Conservation (phyloP, 2,113 vertebrate genomes). For the Psittacus erithacus region DNA sequence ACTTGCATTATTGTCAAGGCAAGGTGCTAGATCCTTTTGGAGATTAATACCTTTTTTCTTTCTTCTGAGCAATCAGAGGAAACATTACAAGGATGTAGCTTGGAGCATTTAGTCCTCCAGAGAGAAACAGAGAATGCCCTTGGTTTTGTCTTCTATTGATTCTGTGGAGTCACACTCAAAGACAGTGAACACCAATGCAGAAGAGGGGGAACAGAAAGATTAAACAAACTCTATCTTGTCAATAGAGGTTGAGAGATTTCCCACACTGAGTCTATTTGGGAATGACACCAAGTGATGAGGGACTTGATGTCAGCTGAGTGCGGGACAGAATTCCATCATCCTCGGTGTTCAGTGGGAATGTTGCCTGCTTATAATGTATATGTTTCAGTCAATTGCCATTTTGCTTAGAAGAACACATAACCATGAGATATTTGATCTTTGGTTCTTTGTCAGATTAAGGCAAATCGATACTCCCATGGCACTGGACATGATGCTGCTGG, state of each 20-base stretch:
- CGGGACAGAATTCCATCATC: not conserved
- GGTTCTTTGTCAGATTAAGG: not conserved
- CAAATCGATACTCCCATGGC: not conserved
- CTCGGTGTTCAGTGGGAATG: not conserved
- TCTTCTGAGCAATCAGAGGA: not conserved
- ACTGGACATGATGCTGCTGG: not conserved
- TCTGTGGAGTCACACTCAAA: not conserved
- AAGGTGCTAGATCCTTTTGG: not conserved
- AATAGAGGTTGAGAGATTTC: not conserved
- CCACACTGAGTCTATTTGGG: not conserved
- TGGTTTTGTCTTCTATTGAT: not conserved
- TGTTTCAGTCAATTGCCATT: not conserved
- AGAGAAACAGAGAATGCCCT: not conserved
- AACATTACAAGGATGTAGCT: not conserved
- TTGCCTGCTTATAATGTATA: not conserved
- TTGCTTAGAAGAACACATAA: not conserved
- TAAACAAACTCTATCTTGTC: not conserved
- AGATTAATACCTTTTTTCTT: not conserved
- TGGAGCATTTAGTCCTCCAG: not conserved
- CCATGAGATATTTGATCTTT: not conserved
- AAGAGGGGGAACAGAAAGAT: not conserved
- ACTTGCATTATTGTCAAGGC: not conserved
- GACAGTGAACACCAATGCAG: not conserved
- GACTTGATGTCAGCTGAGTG: not conserved
- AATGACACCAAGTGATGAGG: not conserved